phyloP scores from a whole-genome alignment of 1,140 invertebrate species.

The Stegodyphus mimosarum region DNA sequence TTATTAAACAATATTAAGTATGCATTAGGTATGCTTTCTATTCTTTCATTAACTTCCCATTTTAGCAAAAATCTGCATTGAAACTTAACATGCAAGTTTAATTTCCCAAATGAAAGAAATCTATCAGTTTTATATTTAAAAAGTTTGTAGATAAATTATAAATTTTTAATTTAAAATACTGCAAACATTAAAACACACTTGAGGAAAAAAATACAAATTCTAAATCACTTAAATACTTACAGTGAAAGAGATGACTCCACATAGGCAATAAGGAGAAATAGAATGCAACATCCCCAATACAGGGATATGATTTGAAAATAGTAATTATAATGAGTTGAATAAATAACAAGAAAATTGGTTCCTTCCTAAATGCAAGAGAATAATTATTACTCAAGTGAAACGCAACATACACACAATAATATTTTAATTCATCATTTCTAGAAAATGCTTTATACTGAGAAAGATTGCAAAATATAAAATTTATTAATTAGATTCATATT shows the following conservation, averaged over 20 bases:
- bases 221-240: constrained; percentile 73
- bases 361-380: constrained; percentile 71
- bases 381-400: not conserved
- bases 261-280: constrained; percentile 90
- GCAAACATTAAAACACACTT: not conserved
- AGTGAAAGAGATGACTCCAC: constrained; percentile 89
- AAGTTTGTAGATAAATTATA: not conserved
- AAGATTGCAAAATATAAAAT: too few species aligned
- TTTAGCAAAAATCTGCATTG: too few species aligned
- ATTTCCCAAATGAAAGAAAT: not conserved
- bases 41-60: too few species aligned
- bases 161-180: too few species aligned
- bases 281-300: constrained; percentile 92
- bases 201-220: not conserved
- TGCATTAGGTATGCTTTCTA: too few species aligned
- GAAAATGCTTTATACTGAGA: too few species aligned
- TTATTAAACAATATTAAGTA: too few species aligned
- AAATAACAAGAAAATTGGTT: constrained; percentile 87
- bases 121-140: not conserved
- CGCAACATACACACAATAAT: too few species aligned
- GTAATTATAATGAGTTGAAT: constrained; percentile 85
- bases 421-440: too few species aligned
- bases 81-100: too few species aligned
- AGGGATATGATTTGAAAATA: constrained; percentile 97
- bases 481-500: too few species aligned